Evolutionary conservation across 2,888 invertebrate species (phyloP), one percentile per base, ranked within the genome.

Genomic region (Diloba caeruleocephala): DNA sequence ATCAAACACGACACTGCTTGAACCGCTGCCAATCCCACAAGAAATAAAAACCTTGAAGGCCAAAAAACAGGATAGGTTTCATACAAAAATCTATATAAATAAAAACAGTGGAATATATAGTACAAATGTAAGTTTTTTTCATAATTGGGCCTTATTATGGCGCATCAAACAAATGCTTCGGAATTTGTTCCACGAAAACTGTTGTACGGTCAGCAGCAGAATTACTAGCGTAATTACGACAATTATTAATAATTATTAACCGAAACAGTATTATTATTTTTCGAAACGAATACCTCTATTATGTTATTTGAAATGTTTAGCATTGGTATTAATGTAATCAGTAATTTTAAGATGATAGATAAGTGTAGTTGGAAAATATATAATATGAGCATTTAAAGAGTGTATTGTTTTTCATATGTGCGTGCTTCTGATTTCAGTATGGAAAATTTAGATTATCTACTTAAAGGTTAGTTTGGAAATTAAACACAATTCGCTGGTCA

Each of bases 131-230:
- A 60, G 65, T 82, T 82, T 76, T 89, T 89, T 88, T 89, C 84
- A 90, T 92, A 93, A 92, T 92, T 90, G 90, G 78, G 78, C 81
- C 91, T 91, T 90, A 93, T 93, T 93, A 93, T 85, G 81, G 81
- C 82, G 88, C 92, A 93, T 92, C 92, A 92, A 90, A 92, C 91
- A 90, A 93, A 92, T 90, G 92, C 82, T 88, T 83, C 74, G 89
- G 91, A 89, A 90, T 92, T 88, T 78, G 84, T 93, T 93, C 92
- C 90, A 85, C 89, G 92, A 92, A 92, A 88, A 84, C 82, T 76
- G 78, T 74, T 65, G 88, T 90, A 92, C 82, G 76, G 91, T 88
- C 85, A 70, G 90, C 90, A 90, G 54, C 71, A 49, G 78, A 88
- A 90, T 85, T 84, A 84, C 79, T 71, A 80, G 74, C 58, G 73